These are phyloP conservation scores for Galleria mellonella DNA, from an alignment of 1,140 invertebrate species.

Conservation along the genomic window DNA sequence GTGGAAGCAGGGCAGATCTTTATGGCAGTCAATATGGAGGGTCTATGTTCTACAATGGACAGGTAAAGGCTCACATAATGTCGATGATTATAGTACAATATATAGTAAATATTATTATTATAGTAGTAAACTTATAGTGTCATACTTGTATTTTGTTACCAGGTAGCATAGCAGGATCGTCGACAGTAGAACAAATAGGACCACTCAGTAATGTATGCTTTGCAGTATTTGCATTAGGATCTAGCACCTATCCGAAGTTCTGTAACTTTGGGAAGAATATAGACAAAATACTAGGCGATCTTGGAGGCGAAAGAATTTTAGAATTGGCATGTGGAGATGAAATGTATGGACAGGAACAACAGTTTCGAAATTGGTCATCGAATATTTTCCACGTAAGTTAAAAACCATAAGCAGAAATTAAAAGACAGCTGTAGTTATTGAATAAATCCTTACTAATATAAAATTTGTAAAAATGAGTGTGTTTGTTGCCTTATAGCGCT, in stretches of 20 bases:
- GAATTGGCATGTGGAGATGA: conserved; percentile 92
- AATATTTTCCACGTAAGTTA: conserved; percentile 88
- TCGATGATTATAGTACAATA: no score
- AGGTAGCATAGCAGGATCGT: conserved; percentile 76
- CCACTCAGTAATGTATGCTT: conserved; percentile 93
- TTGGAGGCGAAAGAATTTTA: conserved; percentile 90
- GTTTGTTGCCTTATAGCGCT: no score
- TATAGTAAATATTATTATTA: no score
- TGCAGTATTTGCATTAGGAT: conserved; percentile 95
- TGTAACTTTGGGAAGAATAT: conserved; percentile 95
- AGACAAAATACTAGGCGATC: conserved; percentile 90
- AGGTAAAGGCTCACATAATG: no score
- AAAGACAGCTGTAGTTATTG: no score
- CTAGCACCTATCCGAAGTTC: conserved; percentile 97
- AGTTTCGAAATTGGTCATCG: conserved; percentile 93
- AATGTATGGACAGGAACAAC: conserved; percentile 95
- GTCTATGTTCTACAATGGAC: no score
- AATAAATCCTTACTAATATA: no score
- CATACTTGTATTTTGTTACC: background rate
- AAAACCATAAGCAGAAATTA: background rate
- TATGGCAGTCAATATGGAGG: no score
- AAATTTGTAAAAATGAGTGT: no score
- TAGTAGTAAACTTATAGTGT: no score
- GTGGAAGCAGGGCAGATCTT: no score
- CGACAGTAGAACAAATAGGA: conserved; percentile 88